phyloP scores from a whole-genome alignment of 2,888 invertebrate genomes.

The Athalia cordata region DNA sequence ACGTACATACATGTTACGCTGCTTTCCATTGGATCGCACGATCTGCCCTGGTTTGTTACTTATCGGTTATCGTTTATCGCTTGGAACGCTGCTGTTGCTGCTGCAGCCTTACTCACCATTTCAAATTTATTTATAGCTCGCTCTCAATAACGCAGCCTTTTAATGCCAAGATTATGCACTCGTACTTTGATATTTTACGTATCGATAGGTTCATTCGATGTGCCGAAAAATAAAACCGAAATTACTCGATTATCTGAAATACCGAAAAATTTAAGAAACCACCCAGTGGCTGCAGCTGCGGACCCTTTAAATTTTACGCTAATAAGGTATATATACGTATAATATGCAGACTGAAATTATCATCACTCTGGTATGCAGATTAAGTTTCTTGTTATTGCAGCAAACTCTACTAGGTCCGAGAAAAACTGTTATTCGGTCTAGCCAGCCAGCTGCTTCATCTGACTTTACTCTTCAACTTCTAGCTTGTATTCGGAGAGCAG shows the following conservation, averaged over 20 bases:
- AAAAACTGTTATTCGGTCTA: constrained; percentile 48
- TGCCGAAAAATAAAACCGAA: too few relatives aligned
- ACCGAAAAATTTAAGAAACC: too few relatives aligned
- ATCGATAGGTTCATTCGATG: too few relatives aligned
- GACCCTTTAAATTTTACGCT: neutral
- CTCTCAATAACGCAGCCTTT: too few relatives aligned
- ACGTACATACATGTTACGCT: neutral
- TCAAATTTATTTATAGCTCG: neutral
- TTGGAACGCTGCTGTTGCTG: neutral
- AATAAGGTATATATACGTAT: neutral
- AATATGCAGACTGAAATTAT: constrained; percentile 22
- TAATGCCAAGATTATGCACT: too few relatives aligned
- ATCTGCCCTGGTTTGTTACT: constrained; percentile 5
- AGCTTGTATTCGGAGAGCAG: constrained; percentile 51
- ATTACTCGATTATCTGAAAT: too few relatives aligned
- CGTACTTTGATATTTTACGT: too few relatives aligned
- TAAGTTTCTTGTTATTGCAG: constrained; percentile 40
- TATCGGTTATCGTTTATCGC: neutral
- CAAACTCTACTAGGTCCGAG: constrained; percentile 32
- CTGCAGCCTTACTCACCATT: constrained; percentile 2
- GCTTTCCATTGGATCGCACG: neutral
- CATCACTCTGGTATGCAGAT: constrained; percentile 40
- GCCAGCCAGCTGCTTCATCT: constrained; percentile 1
- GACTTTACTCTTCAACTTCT: neutral
- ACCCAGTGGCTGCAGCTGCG: too few relatives aligned